phyloP scores from a whole-genome alignment of 1,140 invertebrate genomes.

The Druon quercuslanigerum region DNA sequence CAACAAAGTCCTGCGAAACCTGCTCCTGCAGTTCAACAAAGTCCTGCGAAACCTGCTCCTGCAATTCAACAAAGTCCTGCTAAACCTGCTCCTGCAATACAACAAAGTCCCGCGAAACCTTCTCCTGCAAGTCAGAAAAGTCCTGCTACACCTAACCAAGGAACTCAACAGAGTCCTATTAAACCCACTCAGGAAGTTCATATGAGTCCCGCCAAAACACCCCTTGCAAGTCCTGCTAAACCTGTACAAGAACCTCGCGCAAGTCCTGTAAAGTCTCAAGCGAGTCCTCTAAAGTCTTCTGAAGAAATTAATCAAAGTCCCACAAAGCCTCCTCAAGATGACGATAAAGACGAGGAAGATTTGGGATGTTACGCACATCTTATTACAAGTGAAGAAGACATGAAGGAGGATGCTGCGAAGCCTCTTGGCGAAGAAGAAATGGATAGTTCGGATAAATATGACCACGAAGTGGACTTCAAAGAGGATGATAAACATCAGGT shows the following conservation, averaged over 20 bases:
- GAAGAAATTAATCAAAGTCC: conserved; percentile 32
- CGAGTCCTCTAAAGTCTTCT: conserved; percentile 34
- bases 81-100: neutral
- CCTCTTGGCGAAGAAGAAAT: conserved; percentile 34
- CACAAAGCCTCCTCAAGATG: conserved; percentile 23
- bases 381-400: conserved; percentile 2
- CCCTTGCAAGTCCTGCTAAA: conserved; percentile 4
- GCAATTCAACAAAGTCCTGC: conserved; percentile 37
- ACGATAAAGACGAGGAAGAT: conserved; percentile 50
- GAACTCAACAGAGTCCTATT: conserved; percentile 37
- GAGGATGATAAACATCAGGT: neutral
- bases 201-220: neutral
- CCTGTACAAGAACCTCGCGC: neutral
- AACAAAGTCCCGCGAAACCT: conserved; percentile 15
- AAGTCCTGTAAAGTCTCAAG: conserved; percentile 32
- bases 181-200: conserved; percentile 33
- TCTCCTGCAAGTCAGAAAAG: neutral
- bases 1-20: conserved; percentile 15
- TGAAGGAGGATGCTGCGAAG: conserved; percentile 38
- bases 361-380: neutral
- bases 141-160: neutral
- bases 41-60: neutral
- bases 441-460: conserved; percentile 36
- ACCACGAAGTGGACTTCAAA: conserved; percentile 28
- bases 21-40: neutral